Evolutionary conservation across 2,113 vertebrate species (phyloP), one percentile per base, ranked within the genome.

Genomic region (Nicator chloris): DNA sequence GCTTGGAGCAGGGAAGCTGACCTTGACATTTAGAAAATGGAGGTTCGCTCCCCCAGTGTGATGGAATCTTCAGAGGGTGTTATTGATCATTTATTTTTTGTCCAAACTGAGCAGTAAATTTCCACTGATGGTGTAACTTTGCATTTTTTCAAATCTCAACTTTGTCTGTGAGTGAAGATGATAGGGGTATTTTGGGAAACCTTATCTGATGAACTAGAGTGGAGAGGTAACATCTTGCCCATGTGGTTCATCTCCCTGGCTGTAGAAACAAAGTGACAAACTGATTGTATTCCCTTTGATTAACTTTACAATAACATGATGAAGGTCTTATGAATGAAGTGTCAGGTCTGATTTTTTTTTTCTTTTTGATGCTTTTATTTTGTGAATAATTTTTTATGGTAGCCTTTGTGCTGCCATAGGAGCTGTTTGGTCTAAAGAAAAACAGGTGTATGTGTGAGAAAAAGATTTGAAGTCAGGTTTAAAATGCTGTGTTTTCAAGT

Each of bases 401-500:
- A 81, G n/a, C 44, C n/a, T 93, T 95, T 47, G 21, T 93, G 65
- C 83, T 95, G 71, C 50, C 23, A 13, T 51, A 51, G 42, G 65
- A 92, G 21, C 61, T 82, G 40, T 79, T 87, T 92, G 57, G 68
- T 88, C 2, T 0, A 79, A 92, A 86, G 88, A 76, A 73, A 85
- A 93, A 53, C 28, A 75, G 40, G 22, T 77, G 13, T 69, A 35
- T 31, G 9, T 64, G n/a, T 68, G 49, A 80, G 82, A 45, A 82
- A 72, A 88, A 80, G 39, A 59, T 85, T 53, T 69, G 26, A 93
- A 94, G 65, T 93, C 45, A 47, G 23, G 14, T 93, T 86, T 88
- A 79, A 96, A 94, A 88, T 82, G 24, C 72, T 63, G 13, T 39
- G 16, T 91, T 92, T 96, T 93, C 71, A 92, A 77, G 75, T 84